Conservation (phyloP, 2,888 invertebrate species). For the Seladonia tumulorum region DNA sequence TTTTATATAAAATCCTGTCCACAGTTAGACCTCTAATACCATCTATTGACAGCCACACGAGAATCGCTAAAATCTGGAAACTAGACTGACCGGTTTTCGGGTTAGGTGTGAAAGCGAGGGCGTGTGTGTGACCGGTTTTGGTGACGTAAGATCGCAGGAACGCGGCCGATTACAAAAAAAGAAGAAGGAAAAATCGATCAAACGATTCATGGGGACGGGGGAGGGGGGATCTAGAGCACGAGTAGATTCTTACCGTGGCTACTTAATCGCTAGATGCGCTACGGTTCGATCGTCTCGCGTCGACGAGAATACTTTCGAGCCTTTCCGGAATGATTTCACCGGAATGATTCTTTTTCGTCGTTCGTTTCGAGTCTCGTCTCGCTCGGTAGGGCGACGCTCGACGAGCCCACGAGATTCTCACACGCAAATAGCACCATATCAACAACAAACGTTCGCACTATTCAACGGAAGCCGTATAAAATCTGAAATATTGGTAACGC, state of each 20-base stretch:
- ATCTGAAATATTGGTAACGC: slow-evolving; percentile 80
- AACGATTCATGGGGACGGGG: neutral
- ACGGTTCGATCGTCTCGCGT: slow-evolving; percentile 34
- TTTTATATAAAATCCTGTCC: slow-evolving; percentile 63
- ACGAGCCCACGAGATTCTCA: slow-evolving; percentile 20
- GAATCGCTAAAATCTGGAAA: slow-evolving; percentile 49
- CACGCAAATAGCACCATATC: slow-evolving; percentile 59
- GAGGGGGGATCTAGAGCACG: slow-evolving; percentile 29
- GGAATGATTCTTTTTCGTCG: neutral
- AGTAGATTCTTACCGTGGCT: slow-evolving; percentile 29
- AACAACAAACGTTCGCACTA: slow-evolving; percentile 75
- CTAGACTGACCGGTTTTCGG: slow-evolving; percentile 41
- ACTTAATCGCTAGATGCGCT: slow-evolving; percentile 48
- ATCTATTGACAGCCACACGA: slow-evolving; percentile 58
- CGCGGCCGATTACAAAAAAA: slow-evolving; percentile 22
- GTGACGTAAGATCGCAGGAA: slow-evolving; percentile 11
- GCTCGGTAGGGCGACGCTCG: slow-evolving; percentile 1
- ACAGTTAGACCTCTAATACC: slow-evolving; percentile 60
- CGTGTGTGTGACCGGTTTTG: neutral
- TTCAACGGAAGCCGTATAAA: slow-evolving; percentile 81
- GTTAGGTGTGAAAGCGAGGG: slow-evolving; percentile 34
- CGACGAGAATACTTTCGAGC: slow-evolving; percentile 21
- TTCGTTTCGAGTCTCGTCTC: slow-evolving; percentile 9
- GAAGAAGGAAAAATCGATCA: neutral
- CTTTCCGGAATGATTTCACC: neutral